Evolutionary conservation across 2,113 vertebrate genomes (phyloP).

Genomic region (Dromiciops gliroides): DNA sequence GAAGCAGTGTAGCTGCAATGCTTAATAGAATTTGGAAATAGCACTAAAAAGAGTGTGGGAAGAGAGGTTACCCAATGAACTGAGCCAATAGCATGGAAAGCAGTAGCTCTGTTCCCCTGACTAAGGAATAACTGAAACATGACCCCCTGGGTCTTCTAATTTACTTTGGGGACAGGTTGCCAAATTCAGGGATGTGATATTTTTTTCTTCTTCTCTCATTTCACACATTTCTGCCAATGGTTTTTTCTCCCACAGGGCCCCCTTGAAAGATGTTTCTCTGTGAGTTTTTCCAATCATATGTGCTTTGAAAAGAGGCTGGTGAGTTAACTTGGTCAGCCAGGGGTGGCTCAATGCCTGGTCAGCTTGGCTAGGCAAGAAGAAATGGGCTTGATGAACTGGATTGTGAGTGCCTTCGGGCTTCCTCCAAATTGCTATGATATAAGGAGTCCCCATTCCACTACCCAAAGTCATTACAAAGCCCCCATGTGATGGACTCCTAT

Average conservation of each 20-base stretch:
- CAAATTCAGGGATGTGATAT: conserved; percentile 6
- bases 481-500: conserved; percentile 59
- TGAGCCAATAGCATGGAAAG: not conserved
- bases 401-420: conserved; percentile 55
- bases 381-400: conserved; percentile 40
- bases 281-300: conserved; percentile 15
- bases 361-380: conserved; percentile 23
- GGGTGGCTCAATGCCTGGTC: not conserved
- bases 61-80: not conserved
- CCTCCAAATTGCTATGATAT: conserved; percentile 68
- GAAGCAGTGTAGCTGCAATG: not conserved
- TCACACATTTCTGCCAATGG: not conserved
- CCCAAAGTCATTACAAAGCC: conserved; percentile 59
- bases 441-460: conserved; percentile 59
- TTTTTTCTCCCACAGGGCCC: conserved; percentile 1
- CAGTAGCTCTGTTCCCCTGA: conserved; percentile 4
- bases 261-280: conserved; percentile 11
- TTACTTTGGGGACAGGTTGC: conserved; percentile 23
- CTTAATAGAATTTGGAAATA: not conserved
- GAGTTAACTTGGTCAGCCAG: not conserved
- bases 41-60: not conserved
- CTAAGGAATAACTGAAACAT: not conserved
- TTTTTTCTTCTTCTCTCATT: not conserved
- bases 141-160: not conserved
- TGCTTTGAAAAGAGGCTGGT: conserved; percentile 43